These are phyloP conservation scores for Cynoglossus semilaevis DNA, from an alignment of 2,113 vertebrate genomes.

Conservation along the genomic window DNA sequence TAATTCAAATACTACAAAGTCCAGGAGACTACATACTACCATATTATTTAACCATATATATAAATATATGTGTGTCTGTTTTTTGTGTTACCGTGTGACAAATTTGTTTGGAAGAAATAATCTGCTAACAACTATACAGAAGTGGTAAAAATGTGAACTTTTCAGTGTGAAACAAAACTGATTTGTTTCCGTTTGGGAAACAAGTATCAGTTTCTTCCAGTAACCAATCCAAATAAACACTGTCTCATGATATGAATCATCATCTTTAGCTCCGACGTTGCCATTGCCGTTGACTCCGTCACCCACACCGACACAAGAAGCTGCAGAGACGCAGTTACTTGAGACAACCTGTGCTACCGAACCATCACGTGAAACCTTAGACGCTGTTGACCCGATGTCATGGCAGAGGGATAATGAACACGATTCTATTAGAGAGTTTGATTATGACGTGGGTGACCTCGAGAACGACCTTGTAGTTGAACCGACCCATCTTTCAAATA, in stretches of 20 bases:
- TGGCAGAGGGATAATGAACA: constrained; percentile 83
- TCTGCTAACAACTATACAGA: constrained; percentile 28
- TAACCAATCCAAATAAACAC: constrained; percentile 41
- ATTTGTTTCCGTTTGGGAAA: constrained; percentile 43
- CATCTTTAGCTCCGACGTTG: constrained; percentile 72
- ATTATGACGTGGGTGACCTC: constrained; percentile 72
- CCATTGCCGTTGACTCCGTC: constrained; percentile 29
- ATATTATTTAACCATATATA: constrained; percentile 39
- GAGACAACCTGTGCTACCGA: constrained; percentile 54
- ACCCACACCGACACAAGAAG: constrained; percentile 56
- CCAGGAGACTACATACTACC: constrained; percentile 54
- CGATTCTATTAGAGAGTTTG: constrained; percentile 67
- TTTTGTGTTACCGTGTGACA: constrained; percentile 37
- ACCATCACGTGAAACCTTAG: constrained; percentile 72
- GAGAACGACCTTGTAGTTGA: constrained; percentile 81
- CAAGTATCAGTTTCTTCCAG: constrained; percentile 36
- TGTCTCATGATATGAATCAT: constrained; percentile 67
- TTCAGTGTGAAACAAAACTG: constrained; percentile 42
- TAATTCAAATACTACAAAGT: constrained; percentile 30
- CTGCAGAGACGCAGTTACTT: constrained; percentile 60
- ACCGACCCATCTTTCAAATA: constrained; percentile 77
- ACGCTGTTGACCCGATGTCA: constrained; percentile 71
- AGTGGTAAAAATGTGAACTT: constrained; percentile 30
- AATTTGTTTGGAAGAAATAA: constrained; percentile 29
- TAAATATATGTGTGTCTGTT: constrained; percentile 36